Evolutionary conservation across 1,140 invertebrate genomes (phyloP).

Genomic region (Brachionus rotundiformis): DNA sequence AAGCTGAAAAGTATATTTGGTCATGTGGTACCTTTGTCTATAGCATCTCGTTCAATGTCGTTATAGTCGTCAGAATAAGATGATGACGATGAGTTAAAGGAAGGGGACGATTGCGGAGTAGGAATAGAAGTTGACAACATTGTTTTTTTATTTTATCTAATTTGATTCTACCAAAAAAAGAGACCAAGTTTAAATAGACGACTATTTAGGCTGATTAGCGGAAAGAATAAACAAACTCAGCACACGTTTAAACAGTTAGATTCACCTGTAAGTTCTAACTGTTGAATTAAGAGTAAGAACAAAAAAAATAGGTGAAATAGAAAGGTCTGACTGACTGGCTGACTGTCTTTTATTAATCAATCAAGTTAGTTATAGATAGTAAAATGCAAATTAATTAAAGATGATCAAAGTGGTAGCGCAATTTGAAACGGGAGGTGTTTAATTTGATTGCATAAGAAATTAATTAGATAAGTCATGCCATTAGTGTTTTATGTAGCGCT

Average conservation of each 20-base stretch:
- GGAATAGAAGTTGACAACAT: slow-evolving; percentile 17
- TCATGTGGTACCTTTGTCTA: slow-evolving; percentile 50
- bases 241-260: slow-evolving; percentile 48
- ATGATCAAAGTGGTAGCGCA: neutral
- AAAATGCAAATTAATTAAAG: slow-evolving; percentile 42
- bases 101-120: slow-evolving; percentile 25
- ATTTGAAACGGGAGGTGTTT: slow-evolving; percentile 47
- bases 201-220: neutral
- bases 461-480: slow-evolving; percentile 50
- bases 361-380: slow-evolving; percentile 48
- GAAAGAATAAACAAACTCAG: slow-evolving; percentile 9
- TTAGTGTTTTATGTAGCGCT: neutral
- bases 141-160: neutral
- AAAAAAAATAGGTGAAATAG: neutral
- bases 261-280: slow-evolving; percentile 28
- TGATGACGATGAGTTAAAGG: slow-evolving; percentile 36
- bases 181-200: slow-evolving; percentile 18
- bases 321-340: neutral
- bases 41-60: slow-evolving; percentile 50
- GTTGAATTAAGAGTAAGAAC: slow-evolving; percentile 33
- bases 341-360: slow-evolving; percentile 51
- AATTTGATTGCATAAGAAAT: slow-evolving; percentile 50
- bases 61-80: slow-evolving; percentile 40
- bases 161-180: neutral
- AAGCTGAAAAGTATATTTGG: no score